phyloP scores from a whole-genome alignment of 1,140 invertebrate genomes.

The Chymomyza costata region DNA sequence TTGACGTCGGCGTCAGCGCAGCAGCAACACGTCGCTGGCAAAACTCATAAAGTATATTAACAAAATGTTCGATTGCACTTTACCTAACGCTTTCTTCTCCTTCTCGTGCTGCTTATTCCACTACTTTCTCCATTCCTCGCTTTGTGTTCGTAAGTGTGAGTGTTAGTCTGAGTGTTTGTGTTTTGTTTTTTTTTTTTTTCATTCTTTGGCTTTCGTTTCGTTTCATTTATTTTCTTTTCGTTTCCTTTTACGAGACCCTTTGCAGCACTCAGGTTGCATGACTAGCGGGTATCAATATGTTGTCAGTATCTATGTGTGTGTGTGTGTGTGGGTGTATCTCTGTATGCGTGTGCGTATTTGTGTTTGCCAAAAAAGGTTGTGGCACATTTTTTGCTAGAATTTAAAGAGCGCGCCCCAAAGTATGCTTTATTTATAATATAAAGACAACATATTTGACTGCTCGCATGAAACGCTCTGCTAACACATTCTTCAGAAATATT shows the following conservation, averaged over 20 bases:
- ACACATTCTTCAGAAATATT: no score
- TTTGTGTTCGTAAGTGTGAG: no score
- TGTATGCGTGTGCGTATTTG: no score
- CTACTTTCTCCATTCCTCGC: no score
- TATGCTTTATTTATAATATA: no score
- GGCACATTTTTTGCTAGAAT: no score
- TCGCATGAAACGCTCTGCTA: no score
- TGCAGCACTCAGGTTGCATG: slow-evolving; percentile 32
- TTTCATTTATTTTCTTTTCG: slow-evolving; percentile 6
- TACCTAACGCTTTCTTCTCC: slow-evolving; percentile 38
- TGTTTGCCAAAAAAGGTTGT: no score
- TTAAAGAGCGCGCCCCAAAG: no score
- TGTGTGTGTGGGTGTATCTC: slow-evolving; percentile 20
- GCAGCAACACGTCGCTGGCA: slow-evolving; percentile 50
- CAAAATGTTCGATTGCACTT: slow-evolving; percentile 67
- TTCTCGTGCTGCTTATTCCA: neutral
- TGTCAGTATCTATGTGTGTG: slow-evolving; percentile 9
- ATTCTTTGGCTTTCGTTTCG: slow-evolving; percentile 1
- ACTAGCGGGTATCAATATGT: slow-evolving; percentile 47
- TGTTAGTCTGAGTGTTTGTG: no score
- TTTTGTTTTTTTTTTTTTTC: slow-evolving; percentile 9
- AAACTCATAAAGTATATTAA: slow-evolving; percentile 67
- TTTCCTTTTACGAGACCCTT: neutral
- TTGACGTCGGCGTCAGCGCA: no score
- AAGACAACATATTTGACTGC: no score